A percentile compares a stretch with the other conserved stretches of the same genome.
Evolutionary conservation across 2,797 vertebrate species (phyloP).

Genomic region (Pseudochirops cupreus): DNA sequence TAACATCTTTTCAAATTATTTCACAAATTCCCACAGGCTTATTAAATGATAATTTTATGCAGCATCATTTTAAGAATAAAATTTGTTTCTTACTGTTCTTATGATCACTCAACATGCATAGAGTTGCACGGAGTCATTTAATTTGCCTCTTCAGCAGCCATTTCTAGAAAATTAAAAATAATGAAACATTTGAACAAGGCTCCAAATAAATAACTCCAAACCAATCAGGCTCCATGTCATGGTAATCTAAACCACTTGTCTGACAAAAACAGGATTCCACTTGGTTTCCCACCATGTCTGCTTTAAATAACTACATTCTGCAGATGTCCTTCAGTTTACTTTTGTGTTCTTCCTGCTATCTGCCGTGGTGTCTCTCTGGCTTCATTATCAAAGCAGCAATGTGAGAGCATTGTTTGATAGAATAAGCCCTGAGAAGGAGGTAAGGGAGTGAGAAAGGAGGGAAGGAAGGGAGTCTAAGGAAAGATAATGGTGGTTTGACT

Average conservation of each 20-base stretch:
- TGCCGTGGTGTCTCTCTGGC: not conserved
- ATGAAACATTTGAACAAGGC: not conserved
- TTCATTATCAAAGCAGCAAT: not conserved
- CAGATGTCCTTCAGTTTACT: constrained; percentile 61
- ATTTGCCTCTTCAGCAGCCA: constrained; percentile 23
- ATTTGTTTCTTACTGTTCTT: constrained; percentile 48
- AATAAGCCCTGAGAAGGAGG: not conserved
- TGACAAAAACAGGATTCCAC: constrained; percentile 14
- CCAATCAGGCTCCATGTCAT: constrained; percentile 19
- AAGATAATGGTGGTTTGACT: not conserved
- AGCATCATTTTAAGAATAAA: not conserved
- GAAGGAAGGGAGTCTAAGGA: not conserved
- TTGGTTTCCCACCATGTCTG: constrained; percentile 45
- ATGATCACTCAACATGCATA: constrained; percentile 8
- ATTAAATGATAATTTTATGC: constrained; percentile 29
- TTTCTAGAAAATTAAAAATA: constrained; percentile 22
- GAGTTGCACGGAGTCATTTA: constrained; percentile 3
- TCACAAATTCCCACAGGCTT: not conserved
- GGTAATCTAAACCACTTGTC: constrained; percentile 18
- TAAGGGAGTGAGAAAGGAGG: not conserved
- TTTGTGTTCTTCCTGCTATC: constrained; percentile 34
- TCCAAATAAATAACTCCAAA: constrained; percentile 27
- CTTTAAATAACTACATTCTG: constrained; percentile 67
- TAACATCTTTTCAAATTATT: not conserved
- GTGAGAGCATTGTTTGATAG: not conserved